Base-by-base conservation (phyloP, 2,797 vertebrate genomes). In the Brachymystax lenok region DNA sequence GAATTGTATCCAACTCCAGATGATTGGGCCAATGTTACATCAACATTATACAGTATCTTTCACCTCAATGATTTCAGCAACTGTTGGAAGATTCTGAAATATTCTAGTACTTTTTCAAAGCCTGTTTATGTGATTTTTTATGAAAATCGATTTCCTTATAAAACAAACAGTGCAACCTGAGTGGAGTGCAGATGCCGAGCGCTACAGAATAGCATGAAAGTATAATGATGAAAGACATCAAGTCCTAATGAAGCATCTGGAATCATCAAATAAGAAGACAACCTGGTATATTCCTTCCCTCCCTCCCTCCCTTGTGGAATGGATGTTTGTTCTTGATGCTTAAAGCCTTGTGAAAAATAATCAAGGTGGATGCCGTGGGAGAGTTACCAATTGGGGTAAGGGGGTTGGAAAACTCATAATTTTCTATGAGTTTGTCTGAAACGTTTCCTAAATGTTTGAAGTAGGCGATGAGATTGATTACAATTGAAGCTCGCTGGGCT, bases 201-300 rank as follows among this genome's bases (percentile, higher is more conserved):
- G 85, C 88, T 35, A 35, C 33, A 7, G 6, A 87, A 89, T 92
- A 85, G 90, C 90, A 89, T 86, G 89, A 90, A 88, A 91, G 87
- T 92, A 35, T 92, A 88, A 91, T 86, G 87, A 91, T 94, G 90
- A 94, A 93, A 92, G 89, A 86, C 87, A 79, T 87, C 77, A 73
- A 74, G 79, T 79, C 78, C 89, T 91, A 93, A 93, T 90, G 91
- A 92, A 88, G 35, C 35, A 35, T 35, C 35, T 35, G 35, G 35
- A 35, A 35, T 35, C 35, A 35, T 35, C 35, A 35, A 35, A 35
- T 35, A 35, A 35, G 33, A 35, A 35, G 33, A 35, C 33, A 35
- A 1, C 33, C 87, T 88, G 89, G 75, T 86, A 81, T 78, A 86
- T 85, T 46, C 40, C 40, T 46, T 46, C 8, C 7, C 8, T 89